Evolutionary conservation across 2,113 vertebrate species (phyloP).

Genomic region (Strigops habroptila): DNA sequence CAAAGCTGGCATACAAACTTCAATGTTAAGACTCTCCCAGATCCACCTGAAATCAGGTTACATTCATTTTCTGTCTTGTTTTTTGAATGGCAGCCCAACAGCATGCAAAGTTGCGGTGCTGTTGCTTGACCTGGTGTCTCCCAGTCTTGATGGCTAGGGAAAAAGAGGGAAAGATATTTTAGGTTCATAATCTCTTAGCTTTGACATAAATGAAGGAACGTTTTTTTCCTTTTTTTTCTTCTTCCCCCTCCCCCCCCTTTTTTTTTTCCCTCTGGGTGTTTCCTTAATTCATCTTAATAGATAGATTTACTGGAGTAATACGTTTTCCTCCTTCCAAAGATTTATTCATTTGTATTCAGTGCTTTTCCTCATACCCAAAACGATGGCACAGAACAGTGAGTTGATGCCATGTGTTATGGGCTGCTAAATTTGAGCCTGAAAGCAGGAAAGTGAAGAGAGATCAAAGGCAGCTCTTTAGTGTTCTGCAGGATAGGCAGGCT

Average conservation of each 20-base stretch:
- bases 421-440: neutral
- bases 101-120: neutral
- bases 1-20: neutral
- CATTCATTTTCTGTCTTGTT: neutral
- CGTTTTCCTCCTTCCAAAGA: neutral
- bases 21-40: neutral
- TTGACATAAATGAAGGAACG: neutral
- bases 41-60: neutral
- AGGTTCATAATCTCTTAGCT: neutral
- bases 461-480: neutral
- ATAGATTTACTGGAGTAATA: neutral
- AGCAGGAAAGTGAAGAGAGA: neutral
- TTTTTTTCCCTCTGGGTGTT: accelerated
- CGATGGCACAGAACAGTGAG: accelerated
- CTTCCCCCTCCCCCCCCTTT: too few species aligned
- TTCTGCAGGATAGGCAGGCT: neutral
- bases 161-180: neutral
- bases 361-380: neutral
- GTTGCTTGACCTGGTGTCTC: neutral
- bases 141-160: neutral
- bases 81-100: neutral
- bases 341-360: neutral
- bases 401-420: neutral
- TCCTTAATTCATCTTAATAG: neutral
- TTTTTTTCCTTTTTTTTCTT: neutral